Conservation (phyloP, 2,113 vertebrate species). For the Promerops cafer region DNA sequence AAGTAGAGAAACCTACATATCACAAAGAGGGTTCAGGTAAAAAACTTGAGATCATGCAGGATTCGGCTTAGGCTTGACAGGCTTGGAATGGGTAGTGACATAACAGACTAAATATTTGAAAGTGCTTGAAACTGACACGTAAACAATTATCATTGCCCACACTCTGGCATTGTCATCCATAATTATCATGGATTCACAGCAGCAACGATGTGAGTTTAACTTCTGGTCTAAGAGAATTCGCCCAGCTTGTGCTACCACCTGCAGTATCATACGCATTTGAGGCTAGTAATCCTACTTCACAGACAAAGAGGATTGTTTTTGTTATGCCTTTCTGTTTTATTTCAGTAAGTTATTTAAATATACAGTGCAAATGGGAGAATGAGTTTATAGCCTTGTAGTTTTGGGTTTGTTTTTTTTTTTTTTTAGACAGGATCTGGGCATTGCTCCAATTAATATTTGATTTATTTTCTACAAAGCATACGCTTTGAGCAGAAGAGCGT, state of each 20-base stretch:
- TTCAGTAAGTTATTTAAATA: conserved; percentile 4
- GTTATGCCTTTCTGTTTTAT: not conserved
- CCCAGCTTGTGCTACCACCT: not conserved
- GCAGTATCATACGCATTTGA: not conserved
- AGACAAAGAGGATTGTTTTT: not conserved
- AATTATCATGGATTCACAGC: not conserved
- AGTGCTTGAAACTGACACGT: not conserved
- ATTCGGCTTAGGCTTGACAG: not conserved
- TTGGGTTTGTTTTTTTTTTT: too few relatives aligned
- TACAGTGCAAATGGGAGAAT: not conserved
- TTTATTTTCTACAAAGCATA: conserved; percentile 32
- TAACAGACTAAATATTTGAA: not conserved
- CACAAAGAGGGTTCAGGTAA: not conserved
- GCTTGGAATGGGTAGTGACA: not conserved
- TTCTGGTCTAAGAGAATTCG: not conserved
- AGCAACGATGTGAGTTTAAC: not conserved
- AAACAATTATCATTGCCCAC: not conserved
- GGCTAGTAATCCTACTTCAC: not conserved
- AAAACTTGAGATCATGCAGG: not conserved
- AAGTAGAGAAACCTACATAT: not conserved
- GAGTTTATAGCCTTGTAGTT: not conserved
- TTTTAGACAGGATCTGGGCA: not conserved
- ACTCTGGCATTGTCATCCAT: not conserved
- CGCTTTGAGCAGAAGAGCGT: not conserved
- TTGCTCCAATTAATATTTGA: conserved; percentile 37